phyloP scores from a whole-genome alignment of 1,140 invertebrate genomes.

The Hestina assimilis region DNA sequence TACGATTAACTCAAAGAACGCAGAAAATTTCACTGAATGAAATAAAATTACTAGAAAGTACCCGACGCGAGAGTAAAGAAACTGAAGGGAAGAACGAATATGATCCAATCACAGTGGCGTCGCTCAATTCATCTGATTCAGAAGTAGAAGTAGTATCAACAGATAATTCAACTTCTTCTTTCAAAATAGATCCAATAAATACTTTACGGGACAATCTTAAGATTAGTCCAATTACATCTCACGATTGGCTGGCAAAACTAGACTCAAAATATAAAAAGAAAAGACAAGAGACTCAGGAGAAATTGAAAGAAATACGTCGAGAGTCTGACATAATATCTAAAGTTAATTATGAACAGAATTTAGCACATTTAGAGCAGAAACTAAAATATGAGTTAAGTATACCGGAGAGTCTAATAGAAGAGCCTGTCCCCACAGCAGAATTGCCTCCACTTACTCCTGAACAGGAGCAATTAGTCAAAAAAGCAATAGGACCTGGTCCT shows the following conservation, averaged over 20 bases:
- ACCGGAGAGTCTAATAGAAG: slow-evolving; percentile 64
- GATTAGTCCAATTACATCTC: slow-evolving; percentile 48
- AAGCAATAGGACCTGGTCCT: slow-evolving; percentile 72
- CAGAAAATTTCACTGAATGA: slow-evolving; percentile 58
- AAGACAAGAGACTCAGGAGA: slow-evolving; percentile 52
- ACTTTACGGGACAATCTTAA: slow-evolving; percentile 52
- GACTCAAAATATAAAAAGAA: slow-evolving; percentile 68
- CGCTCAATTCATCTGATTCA: slow-evolving; percentile 73
- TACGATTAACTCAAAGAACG: slow-evolving; percentile 48
- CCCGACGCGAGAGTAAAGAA: slow-evolving; percentile 41
- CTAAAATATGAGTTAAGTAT: slow-evolving; percentile 70
- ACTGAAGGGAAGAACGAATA: slow-evolving; percentile 56
- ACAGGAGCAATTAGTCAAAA: slow-evolving; percentile 74
- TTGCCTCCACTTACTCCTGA: slow-evolving; percentile 76
- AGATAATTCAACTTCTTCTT: slow-evolving; percentile 66
- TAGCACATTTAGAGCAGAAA: slow-evolving; percentile 64
- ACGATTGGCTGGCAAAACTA: slow-evolving; percentile 61
- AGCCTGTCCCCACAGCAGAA: slow-evolving; percentile 66
- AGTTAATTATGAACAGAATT: slow-evolving; percentile 65
- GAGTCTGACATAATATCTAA: slow-evolving; percentile 70
- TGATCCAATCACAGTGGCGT: slow-evolving; percentile 67
- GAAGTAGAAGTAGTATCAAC: slow-evolving; percentile 67
- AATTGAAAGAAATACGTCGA: slow-evolving; percentile 55
- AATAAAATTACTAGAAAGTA: slow-evolving; percentile 56
- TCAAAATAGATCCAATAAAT: slow-evolving; percentile 61